Evolutionary conservation across 2,113 vertebrate genomes (phyloP).

Genomic region (Pitta sordida): DNA sequence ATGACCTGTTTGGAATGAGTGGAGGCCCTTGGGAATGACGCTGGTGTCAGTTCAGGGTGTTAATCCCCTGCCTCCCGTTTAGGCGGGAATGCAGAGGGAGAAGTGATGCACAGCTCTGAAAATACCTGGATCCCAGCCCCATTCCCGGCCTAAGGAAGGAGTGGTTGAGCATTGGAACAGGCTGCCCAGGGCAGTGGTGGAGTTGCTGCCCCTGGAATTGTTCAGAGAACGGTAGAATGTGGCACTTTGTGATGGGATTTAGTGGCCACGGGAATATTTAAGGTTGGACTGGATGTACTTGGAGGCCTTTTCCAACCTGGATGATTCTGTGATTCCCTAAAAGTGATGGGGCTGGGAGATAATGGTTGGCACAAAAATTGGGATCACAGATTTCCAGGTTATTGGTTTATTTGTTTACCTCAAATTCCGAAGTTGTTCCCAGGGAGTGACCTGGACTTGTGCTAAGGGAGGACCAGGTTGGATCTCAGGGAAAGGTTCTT

Average conservation of each 20-base stretch:
- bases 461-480: neutral
- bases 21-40: rapidly evolving
- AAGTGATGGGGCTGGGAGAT: rapidly evolving
- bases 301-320: neutral
- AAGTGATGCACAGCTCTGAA: neutral
- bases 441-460: neutral
- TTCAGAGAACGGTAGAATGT: neutral
- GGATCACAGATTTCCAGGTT: neutral
- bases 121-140: neutral
- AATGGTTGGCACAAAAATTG: no score
- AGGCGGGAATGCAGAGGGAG: no score
- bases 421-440: neutral
- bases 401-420: rapidly evolving
- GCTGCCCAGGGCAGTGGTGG: neutral
- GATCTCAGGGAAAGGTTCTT: neutral
- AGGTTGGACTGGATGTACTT: neutral
- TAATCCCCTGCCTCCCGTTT: neutral
- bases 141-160: neutral
- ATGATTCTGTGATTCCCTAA: neutral
- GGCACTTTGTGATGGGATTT: neutral
- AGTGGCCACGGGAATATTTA: neutral
- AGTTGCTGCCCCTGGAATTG: neutral
- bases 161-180: neutral
- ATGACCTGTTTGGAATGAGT: neutral
- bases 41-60: neutral